Percentiles rank a stretch among this genome's conserved stretches.
Evolutionary conservation across 2,113 vertebrate genomes (phyloP).

Genomic region (Urocolius indicus): DNA sequence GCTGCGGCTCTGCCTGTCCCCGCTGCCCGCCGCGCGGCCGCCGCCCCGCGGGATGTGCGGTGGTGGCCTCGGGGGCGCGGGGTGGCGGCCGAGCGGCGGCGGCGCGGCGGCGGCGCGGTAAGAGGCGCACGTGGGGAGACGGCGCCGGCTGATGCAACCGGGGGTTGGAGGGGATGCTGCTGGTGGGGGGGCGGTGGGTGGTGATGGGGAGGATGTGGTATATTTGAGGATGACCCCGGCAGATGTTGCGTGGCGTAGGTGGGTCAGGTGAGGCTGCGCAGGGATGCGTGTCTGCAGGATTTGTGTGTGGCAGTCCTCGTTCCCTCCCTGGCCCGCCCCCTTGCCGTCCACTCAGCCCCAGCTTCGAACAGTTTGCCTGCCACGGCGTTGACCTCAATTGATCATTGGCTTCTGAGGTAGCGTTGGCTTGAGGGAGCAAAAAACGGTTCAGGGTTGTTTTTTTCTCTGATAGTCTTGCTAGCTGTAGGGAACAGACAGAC

Average conservation of each 20-base stretch:
- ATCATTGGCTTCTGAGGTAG: neutral
- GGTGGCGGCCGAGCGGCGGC: neutral
- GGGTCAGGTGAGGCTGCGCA: neutral
- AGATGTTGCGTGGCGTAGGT: neutral
- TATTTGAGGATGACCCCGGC: neutral
- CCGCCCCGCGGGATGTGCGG: neutral
- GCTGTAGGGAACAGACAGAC: neutral
- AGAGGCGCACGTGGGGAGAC: neutral
- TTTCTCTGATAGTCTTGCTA: no score
- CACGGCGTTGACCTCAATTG: rapidly evolving
- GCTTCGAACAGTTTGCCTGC: neutral
- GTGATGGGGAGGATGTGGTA: no score
- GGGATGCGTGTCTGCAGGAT: neutral
- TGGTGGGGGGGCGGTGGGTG: neutral
- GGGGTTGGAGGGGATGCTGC: neutral
- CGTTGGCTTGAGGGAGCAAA: neutral
- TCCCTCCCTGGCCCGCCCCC: no score
- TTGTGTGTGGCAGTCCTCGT: no score
- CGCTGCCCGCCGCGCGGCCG: neutral
- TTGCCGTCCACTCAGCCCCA: rapidly evolving
- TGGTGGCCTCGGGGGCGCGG: neutral
- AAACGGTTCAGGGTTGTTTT: rapidly evolving
- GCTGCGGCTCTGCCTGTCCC: neutral
- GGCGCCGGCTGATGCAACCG: slow-evolving; percentile 16
- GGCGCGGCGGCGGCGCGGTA: neutral